Evolutionary conservation across 2,113 vertebrate genomes (phyloP), one percentile per base, ranked within the genome.

Genomic region (Datnioides undecimradiatus): DNA sequence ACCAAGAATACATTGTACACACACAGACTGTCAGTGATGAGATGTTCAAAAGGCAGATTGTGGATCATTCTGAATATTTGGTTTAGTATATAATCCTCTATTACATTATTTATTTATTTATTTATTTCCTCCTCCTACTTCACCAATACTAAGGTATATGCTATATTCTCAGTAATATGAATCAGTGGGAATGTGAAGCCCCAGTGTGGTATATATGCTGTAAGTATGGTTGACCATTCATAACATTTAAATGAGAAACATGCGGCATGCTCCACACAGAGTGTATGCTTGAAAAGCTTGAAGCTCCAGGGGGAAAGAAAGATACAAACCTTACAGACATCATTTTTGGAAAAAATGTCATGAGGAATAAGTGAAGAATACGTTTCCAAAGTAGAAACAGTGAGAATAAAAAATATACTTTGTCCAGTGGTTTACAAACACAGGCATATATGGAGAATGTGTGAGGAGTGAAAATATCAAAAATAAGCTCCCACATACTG

Each of bases 211-310:
- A 27, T 63, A 52, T 25, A 12, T 8, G 21, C 51, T 65, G 27
- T 65, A 21, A 64, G 21, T 48, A 46, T 46, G 45, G 38, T 25
- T 78, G 54, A 67, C 21, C 54, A 73, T 60, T 66, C 36, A 49
- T 25, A 72, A 65, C 23, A 25, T 73, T 78, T 41, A 62, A 77
- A 77, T 54, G 57, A 69, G 63, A 38, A 77, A 46, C 49, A 38
- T 38, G 16, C 43, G 25, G 34, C 21, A 45, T 33, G n/a, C 62
- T n/a, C 36, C 19, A 46, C n/a, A 62, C 41, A 54, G 29, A 38
- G 27, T 33, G 17, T 14, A 21, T 0, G 5, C 48, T 73, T 58
- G 27, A 52, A 48, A 55, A 38, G 29, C 25, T 34, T 7, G 1
- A 23, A 19, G 31, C 46, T 48, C 64, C 29, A 1, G 25, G 54